A percentile compares a stretch with the other conserved stretches of the same genome.
Evolutionary conservation across 2,888 invertebrate genomes (phyloP).

Genomic region (Sceliomorpha sp.): DNA sequence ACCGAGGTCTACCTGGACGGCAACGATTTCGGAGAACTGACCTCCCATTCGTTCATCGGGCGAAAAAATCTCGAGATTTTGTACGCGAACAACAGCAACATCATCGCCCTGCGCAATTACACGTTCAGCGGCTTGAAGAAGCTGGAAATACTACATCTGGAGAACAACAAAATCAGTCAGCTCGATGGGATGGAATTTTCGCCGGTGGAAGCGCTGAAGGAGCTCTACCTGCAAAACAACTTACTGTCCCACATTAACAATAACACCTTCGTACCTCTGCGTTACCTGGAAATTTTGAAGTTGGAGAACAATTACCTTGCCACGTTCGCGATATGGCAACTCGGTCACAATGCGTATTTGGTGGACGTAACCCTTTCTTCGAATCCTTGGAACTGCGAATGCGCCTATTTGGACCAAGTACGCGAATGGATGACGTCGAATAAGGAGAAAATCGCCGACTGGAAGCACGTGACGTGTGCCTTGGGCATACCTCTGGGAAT

Average conservation of each 20-base stretch:
- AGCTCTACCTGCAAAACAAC: slow-evolving; percentile 93
- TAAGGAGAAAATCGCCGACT: slow-evolving; percentile 90
- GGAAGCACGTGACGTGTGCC: slow-evolving; percentile 87
- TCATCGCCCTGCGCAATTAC: slow-evolving; percentile 91
- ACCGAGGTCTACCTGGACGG: slow-evolving; percentile 97
- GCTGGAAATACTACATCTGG: slow-evolving; percentile 90
- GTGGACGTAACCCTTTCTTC: slow-evolving; percentile 91
- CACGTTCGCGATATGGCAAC: slow-evolving; percentile 92
- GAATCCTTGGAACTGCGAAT: slow-evolving; percentile 96
- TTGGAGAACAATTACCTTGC: slow-evolving; percentile 91
- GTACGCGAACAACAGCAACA: slow-evolving; percentile 93
- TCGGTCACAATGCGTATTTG: slow-evolving; percentile 90
- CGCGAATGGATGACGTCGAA: slow-evolving; percentile 90
- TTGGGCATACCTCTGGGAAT: slow-evolving; percentile 87
- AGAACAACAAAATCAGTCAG: slow-evolving; percentile 90
- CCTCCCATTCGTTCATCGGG: slow-evolving; percentile 94
- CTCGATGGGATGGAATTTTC: slow-evolving; percentile 91
- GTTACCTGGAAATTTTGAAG: slow-evolving; percentile 90
- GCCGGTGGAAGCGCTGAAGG: slow-evolving; percentile 89
- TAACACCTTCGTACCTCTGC: slow-evolving; percentile 89
- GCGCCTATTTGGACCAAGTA: slow-evolving; percentile 89
- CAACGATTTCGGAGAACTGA: slow-evolving; percentile 92
- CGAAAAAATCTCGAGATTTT: slow-evolving; percentile 93
- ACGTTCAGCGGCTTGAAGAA: slow-evolving; percentile 93
- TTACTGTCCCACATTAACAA: slow-evolving; percentile 91